Conservation (phyloP, 2,113 vertebrate genomes). For the Psilopsiagon aymara region DNA sequence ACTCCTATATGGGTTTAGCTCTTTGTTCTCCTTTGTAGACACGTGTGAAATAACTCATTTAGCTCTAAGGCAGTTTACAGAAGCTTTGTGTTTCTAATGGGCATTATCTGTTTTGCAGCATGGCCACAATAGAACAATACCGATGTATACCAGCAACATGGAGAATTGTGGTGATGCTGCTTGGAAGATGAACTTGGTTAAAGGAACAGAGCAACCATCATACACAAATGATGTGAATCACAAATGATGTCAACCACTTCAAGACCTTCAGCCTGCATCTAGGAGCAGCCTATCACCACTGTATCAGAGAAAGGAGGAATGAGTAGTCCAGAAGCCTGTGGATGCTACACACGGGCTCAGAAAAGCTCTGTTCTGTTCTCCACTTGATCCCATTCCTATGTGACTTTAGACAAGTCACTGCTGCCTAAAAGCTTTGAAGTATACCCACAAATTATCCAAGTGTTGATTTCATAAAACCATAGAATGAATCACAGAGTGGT, state of each 20-base stretch:
- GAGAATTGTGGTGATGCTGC: not conserved
- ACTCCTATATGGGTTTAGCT: not conserved
- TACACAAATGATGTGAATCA: accelerated
- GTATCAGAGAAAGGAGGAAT: not conserved
- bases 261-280: not conserved
- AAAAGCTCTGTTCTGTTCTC: not conserved
- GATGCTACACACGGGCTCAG: not conserved
- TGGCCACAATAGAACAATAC: not conserved
- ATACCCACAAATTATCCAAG: not conserved
- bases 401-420: not conserved
- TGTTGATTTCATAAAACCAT: not conserved
- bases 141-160: accelerated
- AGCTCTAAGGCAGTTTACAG: not conserved
- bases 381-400: not conserved
- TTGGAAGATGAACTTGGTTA: not conserved
- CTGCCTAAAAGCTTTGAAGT: not conserved
- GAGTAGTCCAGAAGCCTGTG: not conserved
- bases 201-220: not conserved
- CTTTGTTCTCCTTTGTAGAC: not conserved
- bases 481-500: not conserved
- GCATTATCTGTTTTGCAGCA: not conserved
- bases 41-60: not conserved
- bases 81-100: not conserved
- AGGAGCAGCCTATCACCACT: not conserved
- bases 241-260: not conserved